These are phyloP conservation scores for Ceratina australensis DNA, from an alignment of 1,140 invertebrate species.

Conservation along the genomic window DNA sequence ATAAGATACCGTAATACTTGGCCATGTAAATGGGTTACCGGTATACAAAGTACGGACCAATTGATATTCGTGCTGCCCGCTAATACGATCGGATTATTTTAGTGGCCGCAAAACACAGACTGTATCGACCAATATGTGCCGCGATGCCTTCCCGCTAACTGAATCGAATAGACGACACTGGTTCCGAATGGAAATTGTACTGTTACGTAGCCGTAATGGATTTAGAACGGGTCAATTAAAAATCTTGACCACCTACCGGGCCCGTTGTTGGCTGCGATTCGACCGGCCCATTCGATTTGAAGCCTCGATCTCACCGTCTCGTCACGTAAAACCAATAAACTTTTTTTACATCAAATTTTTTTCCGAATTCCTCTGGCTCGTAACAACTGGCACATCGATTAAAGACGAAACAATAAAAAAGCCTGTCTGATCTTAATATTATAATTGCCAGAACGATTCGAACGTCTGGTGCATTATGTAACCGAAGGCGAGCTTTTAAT, in stretches of 20 bases:
- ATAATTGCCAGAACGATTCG: too few relatives aligned
- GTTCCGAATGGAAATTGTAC: constrained; percentile 22
- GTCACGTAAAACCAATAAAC: not conserved
- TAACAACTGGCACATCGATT: too few relatives aligned
- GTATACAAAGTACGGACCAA: not conserved
- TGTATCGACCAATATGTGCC: constrained; percentile 15
- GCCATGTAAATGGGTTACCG: constrained; percentile 11
- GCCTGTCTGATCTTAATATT: too few relatives aligned
- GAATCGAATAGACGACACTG: constrained; percentile 11
- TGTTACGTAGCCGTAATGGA: not conserved
- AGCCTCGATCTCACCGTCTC: not conserved
- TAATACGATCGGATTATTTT: constrained; percentile 33
- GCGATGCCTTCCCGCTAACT: not conserved
- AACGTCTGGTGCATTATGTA: not conserved
- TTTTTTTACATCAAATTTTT: too few relatives aligned
- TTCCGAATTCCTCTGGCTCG: too few relatives aligned
- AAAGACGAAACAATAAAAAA: too few relatives aligned
- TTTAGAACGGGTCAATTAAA: not conserved
- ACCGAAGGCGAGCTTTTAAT: constrained; percentile 12
- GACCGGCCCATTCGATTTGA: not conserved
- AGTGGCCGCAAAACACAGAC: constrained; percentile 23
- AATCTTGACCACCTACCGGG: not conserved
- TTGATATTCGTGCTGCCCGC: constrained; percentile 23
- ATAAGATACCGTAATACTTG: constrained; percentile 28
- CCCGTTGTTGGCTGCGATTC: not conserved